A percentile compares a stretch with the other conserved stretches of the same genome.
These are phyloP conservation scores for Heteropelma amictum DNA, from an alignment of 2,888 invertebrate species.

Conservation along the genomic window DNA sequence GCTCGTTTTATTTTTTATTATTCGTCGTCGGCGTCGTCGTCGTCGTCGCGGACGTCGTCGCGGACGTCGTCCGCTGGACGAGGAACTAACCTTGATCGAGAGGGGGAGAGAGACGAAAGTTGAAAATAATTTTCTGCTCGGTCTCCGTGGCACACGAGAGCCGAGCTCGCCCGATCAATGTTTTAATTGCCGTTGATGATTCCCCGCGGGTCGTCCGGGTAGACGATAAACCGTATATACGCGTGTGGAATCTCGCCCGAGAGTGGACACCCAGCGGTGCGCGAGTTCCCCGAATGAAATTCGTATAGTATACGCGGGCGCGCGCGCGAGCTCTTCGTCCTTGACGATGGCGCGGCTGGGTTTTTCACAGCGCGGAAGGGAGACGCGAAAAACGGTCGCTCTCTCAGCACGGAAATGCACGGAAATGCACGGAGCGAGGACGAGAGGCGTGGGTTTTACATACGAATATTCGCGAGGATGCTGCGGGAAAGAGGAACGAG, in stretches of 20 bases:
- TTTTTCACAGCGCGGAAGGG: too few relatives aligned
- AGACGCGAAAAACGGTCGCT: too few relatives aligned
- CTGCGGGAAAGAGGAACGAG: too few relatives aligned
- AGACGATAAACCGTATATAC: not conserved
- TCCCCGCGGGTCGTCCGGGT: conserved; percentile 28
- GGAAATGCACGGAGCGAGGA: too few relatives aligned
- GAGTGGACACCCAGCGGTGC: conserved; percentile 17
- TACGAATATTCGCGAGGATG: too few relatives aligned
- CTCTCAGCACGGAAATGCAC: too few relatives aligned
- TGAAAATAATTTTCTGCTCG: conserved; percentile 29
- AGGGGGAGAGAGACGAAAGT: conserved; percentile 20
- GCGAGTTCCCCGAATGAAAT: conserved; percentile 8
- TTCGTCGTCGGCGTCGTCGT: not conserved
- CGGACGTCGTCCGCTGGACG: too few relatives aligned
- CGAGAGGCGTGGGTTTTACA: too few relatives aligned
- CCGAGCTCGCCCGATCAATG: conserved; percentile 37
- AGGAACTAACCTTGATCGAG: conserved; percentile 7
- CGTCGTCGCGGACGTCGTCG: too few relatives aligned
- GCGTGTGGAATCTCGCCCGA: not conserved
- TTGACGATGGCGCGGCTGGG: too few relatives aligned
- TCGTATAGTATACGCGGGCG: not conserved
- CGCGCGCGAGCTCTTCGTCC: too few relatives aligned
- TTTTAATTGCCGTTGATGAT: conserved; percentile 48
- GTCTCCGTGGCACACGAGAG: not conserved
- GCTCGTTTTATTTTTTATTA: not conserved